Evolutionary conservation across 2,113 vertebrate species (phyloP), one percentile per base, ranked within the genome.

Genomic region (Oriolus oriolus): DNA sequence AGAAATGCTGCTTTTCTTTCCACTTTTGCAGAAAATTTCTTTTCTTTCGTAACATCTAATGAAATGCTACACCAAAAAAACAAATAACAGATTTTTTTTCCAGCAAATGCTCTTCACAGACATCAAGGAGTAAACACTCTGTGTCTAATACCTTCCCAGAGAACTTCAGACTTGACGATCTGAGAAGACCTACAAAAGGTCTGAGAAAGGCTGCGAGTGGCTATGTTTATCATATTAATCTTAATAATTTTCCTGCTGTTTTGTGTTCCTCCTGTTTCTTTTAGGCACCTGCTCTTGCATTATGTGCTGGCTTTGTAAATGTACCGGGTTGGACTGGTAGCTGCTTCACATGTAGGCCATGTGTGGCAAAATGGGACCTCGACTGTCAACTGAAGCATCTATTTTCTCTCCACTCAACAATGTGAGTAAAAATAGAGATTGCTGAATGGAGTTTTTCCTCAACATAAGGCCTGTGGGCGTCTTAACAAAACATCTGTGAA

Each of bases 1-100:
- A 66, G 53, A 33, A 80, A 71, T 20, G 42, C 27, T 81, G 57
- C 79, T 86, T 97, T 95, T 90, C 69, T 95, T 96, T 91, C 83
- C 84, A 59, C 20, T 89, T 89, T 94, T 81, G 86, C 94, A 87
- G 33, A 76, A 70, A 64, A 39, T 68, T 91, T 75, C 4, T 90
- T 93, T 94, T 45, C 30, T 90, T 94, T 90, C 27, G 3, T 59
- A 94, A 77, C 24, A 21, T 63, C 75, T 70, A 91, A 80, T 85
- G 78, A 91, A 88, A 93, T 49, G 13, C 7, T 59, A 70, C 35
- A 56, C 30, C 21, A 83, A 73, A 84, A 89, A 91, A 84, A 50
- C 12, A 81, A 42, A 11, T 4, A 86, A 14, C 30, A 64, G 33
- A 8, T 52, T 31, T 44, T 68, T 70, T 22, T 6, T 3, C 42